A percentile compares a stretch with the other conserved stretches of the same genome.
phyloP scores from a whole-genome alignment of 2,113 vertebrate species.

The Gambusia holbrooki region DNA sequence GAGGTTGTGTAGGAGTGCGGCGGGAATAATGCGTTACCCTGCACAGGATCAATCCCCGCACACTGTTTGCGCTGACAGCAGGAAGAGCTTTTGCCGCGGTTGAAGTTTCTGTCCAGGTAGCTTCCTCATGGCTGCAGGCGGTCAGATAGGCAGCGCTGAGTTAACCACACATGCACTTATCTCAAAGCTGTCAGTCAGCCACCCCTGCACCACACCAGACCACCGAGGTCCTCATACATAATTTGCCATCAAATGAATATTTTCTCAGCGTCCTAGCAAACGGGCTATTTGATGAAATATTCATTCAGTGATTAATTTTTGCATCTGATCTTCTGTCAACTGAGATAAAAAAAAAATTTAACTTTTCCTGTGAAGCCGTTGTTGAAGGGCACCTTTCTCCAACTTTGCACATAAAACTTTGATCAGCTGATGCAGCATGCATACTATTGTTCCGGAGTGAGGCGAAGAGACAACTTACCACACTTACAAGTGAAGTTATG shows the following conservation, averaged over 20 bases:
- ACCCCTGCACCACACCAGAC: constrained; percentile 44
- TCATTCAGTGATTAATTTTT: constrained; percentile 73
- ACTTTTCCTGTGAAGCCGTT: constrained; percentile 56
- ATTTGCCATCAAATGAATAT: constrained; percentile 77
- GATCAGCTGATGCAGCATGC: constrained; percentile 48
- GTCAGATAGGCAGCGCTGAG: constrained; percentile 66
- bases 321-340: constrained; percentile 73
- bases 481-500: constrained; percentile 45
- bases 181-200: constrained; percentile 68
- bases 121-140: constrained; percentile 67
- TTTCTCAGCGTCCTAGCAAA: constrained; percentile 63
- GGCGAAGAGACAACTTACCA: constrained; percentile 39
- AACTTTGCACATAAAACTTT: constrained; percentile 66
- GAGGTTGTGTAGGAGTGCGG: constrained; percentile 29
- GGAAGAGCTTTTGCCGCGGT: constrained; percentile 53
- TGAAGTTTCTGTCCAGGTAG: constrained; percentile 64
- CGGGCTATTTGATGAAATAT: constrained; percentile 77
- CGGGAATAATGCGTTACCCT: constrained; percentile 38
- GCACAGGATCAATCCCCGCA: constrained; percentile 59
- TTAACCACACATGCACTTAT: constrained; percentile 65
- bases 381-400: constrained; percentile 66
- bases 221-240: constrained; percentile 72
- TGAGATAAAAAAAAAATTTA: constrained; percentile 50
- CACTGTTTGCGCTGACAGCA: constrained; percentile 62
- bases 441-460: constrained; percentile 35